These are phyloP conservation scores for Drosophila histrio DNA, from an alignment of 2,888 invertebrate species.

Conservation along the genomic window DNA sequence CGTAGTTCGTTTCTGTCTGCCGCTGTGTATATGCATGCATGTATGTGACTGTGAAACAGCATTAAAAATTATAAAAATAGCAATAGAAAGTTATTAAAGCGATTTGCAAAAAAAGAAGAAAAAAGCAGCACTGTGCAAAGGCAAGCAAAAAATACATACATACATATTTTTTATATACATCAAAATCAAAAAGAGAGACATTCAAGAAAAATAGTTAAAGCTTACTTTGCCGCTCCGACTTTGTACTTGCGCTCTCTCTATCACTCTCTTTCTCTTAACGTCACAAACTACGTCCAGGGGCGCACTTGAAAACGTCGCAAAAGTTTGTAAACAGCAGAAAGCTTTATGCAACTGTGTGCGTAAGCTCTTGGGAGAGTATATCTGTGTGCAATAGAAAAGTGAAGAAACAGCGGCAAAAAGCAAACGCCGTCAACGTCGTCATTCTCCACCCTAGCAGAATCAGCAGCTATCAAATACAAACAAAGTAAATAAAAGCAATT, in stretches of 20 bases:
- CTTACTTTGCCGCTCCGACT: constrained; percentile 59
- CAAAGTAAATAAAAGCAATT: constrained; percentile 67
- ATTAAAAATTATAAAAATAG: constrained; percentile 71
- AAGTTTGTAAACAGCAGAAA: constrained; percentile 77
- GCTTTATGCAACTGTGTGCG: constrained; percentile 54
- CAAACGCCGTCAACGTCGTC: constrained; percentile 37
- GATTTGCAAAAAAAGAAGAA: constrained; percentile 53
- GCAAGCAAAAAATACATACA: constrained; percentile 45
- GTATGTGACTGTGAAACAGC: constrained; percentile 35
- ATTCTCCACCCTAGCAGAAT: constrained; percentile 30
- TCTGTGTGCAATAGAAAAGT: constrained; percentile 60
- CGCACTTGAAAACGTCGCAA: constrained; percentile 80
- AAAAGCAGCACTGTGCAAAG: constrained; percentile 45
- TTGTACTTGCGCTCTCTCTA: constrained; percentile 37
- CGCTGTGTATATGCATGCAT: constrained; percentile 22
- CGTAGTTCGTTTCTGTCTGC: constrained; percentile 27
- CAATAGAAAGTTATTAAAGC: constrained; percentile 80
- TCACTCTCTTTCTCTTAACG: constrained; percentile 34
- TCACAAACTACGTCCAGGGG: constrained; percentile 51
- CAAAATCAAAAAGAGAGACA: constrained; percentile 39
- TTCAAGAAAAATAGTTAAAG: constrained; percentile 77
- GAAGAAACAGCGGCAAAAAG: constrained; percentile 49
- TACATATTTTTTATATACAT: constrained; percentile 18
- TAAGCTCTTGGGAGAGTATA: constrained; percentile 24
- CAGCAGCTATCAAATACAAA: constrained; percentile 58